A percentile compares a stretch with the other conserved stretches of the same genome.
These are phyloP conservation scores for Periophthalmodon schlosseri DNA, from an alignment of 2,113 vertebrate genomes.

Conservation along the genomic window DNA sequence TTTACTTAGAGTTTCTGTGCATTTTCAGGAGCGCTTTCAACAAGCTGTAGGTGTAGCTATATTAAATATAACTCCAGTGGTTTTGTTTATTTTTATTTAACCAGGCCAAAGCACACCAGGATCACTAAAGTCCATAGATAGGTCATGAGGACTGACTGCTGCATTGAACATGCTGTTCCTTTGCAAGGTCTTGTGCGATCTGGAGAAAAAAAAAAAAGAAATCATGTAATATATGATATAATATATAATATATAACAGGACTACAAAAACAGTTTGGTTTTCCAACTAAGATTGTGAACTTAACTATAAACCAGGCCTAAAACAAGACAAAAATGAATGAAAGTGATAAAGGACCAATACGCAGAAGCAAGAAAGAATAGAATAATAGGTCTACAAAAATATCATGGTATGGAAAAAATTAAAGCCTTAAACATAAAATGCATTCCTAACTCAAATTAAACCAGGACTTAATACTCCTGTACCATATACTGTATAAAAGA, in stretches of 20 bases:
- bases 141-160: constrained; percentile 4
- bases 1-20: too few relatives aligned
- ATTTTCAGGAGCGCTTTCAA: neutral
- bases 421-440: neutral
- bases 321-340: too few relatives aligned
- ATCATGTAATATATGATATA: too few relatives aligned
- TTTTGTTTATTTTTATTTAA: neutral
- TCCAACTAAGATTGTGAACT: too few relatives aligned
- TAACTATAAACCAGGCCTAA: too few relatives aligned
- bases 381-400: too few relatives aligned
- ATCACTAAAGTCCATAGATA: constrained; percentile 33
- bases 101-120: constrained; percentile 11
- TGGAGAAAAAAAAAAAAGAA: neutral
- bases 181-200: neutral
- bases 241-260: neutral
- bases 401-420: too few relatives aligned
- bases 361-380: too few relatives aligned
- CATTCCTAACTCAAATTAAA: neutral
- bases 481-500: neutral
- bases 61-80: neutral
- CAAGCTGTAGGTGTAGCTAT: neutral
- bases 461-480: neutral
- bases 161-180: neutral
- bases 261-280: neutral
- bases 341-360: too few relatives aligned